A percentile compares a stretch with the other conserved stretches of the same genome.
Conservation (phyloP, 2,888 invertebrate species). For the Quadriops clusia region DNA sequence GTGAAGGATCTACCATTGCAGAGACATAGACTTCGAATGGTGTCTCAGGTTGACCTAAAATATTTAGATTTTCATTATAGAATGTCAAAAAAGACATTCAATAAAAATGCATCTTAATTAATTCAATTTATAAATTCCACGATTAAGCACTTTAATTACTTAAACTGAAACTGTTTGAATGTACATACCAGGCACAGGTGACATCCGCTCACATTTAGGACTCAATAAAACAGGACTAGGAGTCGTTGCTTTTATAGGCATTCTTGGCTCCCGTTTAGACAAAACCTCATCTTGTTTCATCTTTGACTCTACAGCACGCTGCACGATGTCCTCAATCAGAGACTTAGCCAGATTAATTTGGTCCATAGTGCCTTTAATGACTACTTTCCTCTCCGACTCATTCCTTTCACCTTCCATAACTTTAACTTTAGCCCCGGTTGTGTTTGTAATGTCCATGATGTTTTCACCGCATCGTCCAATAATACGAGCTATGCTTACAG, state of each 20-base stretch:
- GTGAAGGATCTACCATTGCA: slow-evolving; percentile 64
- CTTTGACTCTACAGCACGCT: slow-evolving; percentile 38
- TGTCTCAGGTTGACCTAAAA: slow-evolving; percentile 39
- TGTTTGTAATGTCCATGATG: slow-evolving; percentile 56
- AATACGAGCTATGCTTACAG: slow-evolving; percentile 55
- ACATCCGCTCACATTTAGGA: slow-evolving; percentile 28
- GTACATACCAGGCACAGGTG: slow-evolving; percentile 25
- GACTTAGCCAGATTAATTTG: slow-evolving; percentile 63
- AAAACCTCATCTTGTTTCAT: slow-evolving; percentile 37
- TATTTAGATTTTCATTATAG: slow-evolving; percentile 3
- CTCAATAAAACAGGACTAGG: slow-evolving; percentile 19
- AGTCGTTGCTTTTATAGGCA: slow-evolving; percentile 23
- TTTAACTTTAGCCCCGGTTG: slow-evolving; percentile 61
- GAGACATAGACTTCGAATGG: slow-evolving; percentile 78
- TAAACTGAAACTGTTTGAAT: slow-evolving; percentile 1
- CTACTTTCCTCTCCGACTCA: slow-evolving; percentile 22
- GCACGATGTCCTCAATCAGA: slow-evolving; percentile 59
- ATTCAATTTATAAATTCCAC: too few species aligned
- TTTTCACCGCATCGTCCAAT: slow-evolving; percentile 65
- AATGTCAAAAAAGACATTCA: slow-evolving; percentile 2
- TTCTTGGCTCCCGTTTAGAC: slow-evolving; percentile 41
- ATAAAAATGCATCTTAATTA: slow-evolving; percentile 2
- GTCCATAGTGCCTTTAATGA: slow-evolving; percentile 44
- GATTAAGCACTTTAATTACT: too few species aligned
- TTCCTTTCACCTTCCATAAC: slow-evolving; percentile 31